phyloP scores from a whole-genome alignment of 2,113 vertebrate species.

The Xiphias gladius region DNA sequence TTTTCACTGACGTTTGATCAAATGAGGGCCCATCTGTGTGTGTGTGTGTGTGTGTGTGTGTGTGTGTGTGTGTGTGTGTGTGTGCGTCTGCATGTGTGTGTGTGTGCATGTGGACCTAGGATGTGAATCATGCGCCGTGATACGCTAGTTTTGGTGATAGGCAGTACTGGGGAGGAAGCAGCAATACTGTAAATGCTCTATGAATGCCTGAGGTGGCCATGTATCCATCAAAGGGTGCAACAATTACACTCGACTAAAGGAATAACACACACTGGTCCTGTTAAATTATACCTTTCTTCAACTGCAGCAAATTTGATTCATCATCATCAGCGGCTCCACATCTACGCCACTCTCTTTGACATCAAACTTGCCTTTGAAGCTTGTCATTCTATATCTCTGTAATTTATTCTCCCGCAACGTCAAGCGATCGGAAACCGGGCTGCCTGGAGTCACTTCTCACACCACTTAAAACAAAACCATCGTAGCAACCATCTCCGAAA shows the following conservation, averaged over 20 bases:
- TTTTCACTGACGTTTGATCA: constrained; percentile 35
- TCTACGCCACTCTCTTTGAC: constrained; percentile 43
- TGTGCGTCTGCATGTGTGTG: constrained; percentile 28
- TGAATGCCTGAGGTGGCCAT: constrained; percentile 11
- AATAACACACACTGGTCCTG: constrained; percentile 40
- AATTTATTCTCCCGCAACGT: constrained; percentile 59
- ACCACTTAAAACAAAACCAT: constrained; percentile 73
- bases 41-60: constrained; percentile 28
- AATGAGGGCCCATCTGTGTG: constrained; percentile 38
- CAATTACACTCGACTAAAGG: constrained; percentile 37
- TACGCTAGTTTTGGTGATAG: constrained; percentile 27
- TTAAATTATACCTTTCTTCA: constrained; percentile 19
- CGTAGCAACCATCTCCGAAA: constrained; percentile 58
- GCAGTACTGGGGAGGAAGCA: constrained; percentile 16
- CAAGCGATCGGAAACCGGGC: constrained; percentile 55
- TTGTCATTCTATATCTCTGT: constrained; percentile 64
- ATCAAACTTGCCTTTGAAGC: constrained; percentile 67
- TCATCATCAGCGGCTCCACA: constrained; percentile 46
- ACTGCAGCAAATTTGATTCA: constrained; percentile 19
- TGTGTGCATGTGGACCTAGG: constrained; percentile 3
- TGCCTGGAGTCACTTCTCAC: constrained; percentile 67
- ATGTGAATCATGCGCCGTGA: constrained; percentile 22
- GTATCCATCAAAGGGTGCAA: constrained; percentile 44
- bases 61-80: constrained; percentile 28
- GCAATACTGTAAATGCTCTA: constrained; percentile 33